Evolutionary conservation across 2,113 vertebrate genomes (phyloP).

Genomic region (Tympanuchus pallidicinctus): DNA sequence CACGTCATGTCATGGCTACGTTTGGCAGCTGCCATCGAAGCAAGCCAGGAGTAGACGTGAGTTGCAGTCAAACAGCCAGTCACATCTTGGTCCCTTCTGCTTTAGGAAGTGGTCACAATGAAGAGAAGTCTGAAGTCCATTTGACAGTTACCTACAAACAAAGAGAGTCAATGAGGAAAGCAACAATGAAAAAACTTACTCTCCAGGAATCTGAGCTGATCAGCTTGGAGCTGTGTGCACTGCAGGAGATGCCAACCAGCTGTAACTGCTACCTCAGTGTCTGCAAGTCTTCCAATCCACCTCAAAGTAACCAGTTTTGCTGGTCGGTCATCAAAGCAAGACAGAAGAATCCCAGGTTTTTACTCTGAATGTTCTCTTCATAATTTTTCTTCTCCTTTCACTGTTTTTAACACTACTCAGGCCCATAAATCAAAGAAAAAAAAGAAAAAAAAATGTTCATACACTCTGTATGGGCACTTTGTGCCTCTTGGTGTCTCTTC

Average conservation of each 20-base stretch:
- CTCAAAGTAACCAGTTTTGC: no score
- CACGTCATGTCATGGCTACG: accelerated
- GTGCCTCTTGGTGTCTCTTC: neutral
- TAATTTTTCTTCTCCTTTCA: neutral
- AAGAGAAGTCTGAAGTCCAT: accelerated
- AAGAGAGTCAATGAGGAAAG: accelerated
- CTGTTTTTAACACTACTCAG: neutral
- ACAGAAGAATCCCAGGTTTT: neutral
- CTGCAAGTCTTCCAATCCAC: neutral
- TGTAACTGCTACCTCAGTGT: neutral
- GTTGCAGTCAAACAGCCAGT: accelerated
- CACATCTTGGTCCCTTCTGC: accelerated
- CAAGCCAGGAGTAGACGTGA: neutral
- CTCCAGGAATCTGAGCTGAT: neutral
- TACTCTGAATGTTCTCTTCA: neutral
- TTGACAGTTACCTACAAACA: accelerated
- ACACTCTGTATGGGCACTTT: neutral
- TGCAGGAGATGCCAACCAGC: neutral
- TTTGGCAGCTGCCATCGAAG: accelerated
- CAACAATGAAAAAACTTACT: accelerated
- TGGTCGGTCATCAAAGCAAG: neutral
- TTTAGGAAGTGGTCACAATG: neutral
- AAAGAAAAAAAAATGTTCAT: neutral
- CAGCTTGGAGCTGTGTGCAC: accelerated
- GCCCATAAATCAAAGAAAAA: neutral